Base-by-base conservation (phyloP, 2,888 invertebrate genomes). In the Drosophila longiperda region DNA sequence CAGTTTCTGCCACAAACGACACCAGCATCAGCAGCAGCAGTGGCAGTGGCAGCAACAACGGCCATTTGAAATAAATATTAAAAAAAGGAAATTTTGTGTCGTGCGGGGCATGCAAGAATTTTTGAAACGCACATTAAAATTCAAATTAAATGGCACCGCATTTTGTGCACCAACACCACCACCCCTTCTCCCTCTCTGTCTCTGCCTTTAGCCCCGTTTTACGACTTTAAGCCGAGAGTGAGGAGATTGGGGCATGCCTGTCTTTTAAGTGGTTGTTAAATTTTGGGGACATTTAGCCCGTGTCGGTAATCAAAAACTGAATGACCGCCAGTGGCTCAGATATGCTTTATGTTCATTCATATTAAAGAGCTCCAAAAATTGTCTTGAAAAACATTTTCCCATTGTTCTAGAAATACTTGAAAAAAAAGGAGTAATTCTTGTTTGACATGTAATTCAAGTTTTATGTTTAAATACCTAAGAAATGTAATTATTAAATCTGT, bases 1-100 rank as follows among this genome's bases (percentile, higher is more conserved):
- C 38, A 49, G 23, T 36, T 26, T 23, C 23, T 17, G 36, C n/a
- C 33, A 53, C 57, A 66, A 72, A 55, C 58, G 32, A 20, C n/a
- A 36, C 9, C 50, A 29, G 52, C n/a, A 38, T 3, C 38, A 63
- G 45, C 49, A 50, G 65, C 60, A 48, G 36, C 45, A 52, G 52
- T 52, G 20, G n/a, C 29, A 29, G 29, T 29, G 36, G 20, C 45
- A 42, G 53, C 59, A 36, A 32, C 49, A 53, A 36, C 26, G 38
- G 60, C 63, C 65, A 74, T 74, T 75, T 80, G 75, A 81, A 84
- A 84, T 69, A 84, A 87, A 87, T 87, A 87, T 79, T 73, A 79
- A 76, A 74, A 73, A 62, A 70, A 32, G n/a, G 33, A 69, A 63
- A 70, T 57, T 57, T 80, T 57, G 61, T 69, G 81, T 63, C 73